phyloP scores from a whole-genome alignment of 23 tunicate genomes.

The Aplidium turbinatum region DNA sequence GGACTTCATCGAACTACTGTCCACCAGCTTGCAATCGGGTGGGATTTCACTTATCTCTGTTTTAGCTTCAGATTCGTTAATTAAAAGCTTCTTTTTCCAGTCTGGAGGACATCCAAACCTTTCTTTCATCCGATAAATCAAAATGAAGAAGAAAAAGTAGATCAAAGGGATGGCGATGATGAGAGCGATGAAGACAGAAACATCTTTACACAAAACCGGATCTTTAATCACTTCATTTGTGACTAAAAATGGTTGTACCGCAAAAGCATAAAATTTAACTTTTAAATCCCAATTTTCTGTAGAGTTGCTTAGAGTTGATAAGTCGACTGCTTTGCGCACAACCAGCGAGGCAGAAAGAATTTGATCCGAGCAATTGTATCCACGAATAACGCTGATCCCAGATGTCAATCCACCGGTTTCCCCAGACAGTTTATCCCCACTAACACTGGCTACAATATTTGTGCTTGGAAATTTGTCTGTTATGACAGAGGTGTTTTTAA shows the following conservation, averaged over 20 bases:
- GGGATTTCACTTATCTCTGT: too few relatives aligned
- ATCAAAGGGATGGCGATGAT: conserved; percentile 29
- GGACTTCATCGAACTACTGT: too few relatives aligned
- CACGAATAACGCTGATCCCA: conserved; percentile 37
- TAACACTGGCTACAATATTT: background rate
- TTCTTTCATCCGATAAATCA: conserved; percentile 33
- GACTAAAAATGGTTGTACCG: conserved; percentile 60
- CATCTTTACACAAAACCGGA: conserved; percentile 52
- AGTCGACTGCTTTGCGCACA: background rate
- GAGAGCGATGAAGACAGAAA: conserved; percentile 6
- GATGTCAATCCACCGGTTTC: conserved; percentile 8
- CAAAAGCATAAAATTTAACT: conserved; percentile 21
- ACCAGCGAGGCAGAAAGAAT: background rate
- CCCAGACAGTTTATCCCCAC: background rate
- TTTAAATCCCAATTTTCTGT: conserved; percentile 16
- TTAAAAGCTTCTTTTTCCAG: background rate
- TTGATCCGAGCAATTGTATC: conserved; percentile 19
- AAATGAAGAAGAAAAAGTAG: conserved; percentile 28
- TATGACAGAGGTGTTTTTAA: conserved; percentile 8
- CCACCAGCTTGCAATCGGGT: too few relatives aligned
- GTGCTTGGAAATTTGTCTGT: background rate
- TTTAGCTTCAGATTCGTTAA: too few relatives aligned
- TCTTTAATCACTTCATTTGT: conserved; percentile 25
- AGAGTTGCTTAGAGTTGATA: background rate
- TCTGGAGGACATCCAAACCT: conserved; percentile 51